These are phyloP conservation scores for Stenopsyche tienmushanensis DNA, from an alignment of 1,140 invertebrate species.

Conservation along the genomic window DNA sequence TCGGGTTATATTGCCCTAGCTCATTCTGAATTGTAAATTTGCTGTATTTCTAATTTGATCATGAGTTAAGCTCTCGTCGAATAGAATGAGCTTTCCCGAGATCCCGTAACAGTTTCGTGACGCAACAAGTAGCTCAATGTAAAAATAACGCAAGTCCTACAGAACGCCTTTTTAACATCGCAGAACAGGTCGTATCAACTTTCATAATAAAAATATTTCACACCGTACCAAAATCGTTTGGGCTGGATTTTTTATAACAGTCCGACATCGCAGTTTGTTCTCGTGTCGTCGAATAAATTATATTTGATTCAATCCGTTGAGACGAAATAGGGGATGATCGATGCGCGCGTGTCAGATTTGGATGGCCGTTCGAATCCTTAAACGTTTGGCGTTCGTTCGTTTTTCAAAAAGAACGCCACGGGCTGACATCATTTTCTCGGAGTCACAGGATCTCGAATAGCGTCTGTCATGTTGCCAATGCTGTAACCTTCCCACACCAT, in stretches of 20 bases:
- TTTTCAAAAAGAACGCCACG: not conserved
- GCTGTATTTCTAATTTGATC: not conserved
- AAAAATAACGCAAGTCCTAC: not conserved
- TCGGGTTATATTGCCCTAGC: not conserved
- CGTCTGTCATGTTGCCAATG: constrained; percentile 27
- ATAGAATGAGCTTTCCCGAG: not conserved
- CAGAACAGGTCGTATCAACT: not conserved
- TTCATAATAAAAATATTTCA: no score
- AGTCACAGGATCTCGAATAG: constrained; percentile 23
- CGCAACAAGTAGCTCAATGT: not conserved
- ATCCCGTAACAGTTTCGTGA: not conserved
- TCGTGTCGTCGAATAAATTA: not conserved
- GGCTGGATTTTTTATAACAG: not conserved
- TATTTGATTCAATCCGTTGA: no score
- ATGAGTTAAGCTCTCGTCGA: no score
- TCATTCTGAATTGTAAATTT: not conserved
- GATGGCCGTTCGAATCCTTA: no score
- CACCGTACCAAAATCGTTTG: no score
- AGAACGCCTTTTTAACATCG: not conserved
- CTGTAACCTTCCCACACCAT: constrained; percentile 32
- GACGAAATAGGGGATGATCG: no score
- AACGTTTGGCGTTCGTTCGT: no score
- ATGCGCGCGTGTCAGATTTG: no score
- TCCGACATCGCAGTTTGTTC: not conserved
- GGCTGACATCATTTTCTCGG: constrained; percentile 26